Conservation (phyloP, 2,888 invertebrate genomes). For the Peribatodes rhomboidaria region DNA sequence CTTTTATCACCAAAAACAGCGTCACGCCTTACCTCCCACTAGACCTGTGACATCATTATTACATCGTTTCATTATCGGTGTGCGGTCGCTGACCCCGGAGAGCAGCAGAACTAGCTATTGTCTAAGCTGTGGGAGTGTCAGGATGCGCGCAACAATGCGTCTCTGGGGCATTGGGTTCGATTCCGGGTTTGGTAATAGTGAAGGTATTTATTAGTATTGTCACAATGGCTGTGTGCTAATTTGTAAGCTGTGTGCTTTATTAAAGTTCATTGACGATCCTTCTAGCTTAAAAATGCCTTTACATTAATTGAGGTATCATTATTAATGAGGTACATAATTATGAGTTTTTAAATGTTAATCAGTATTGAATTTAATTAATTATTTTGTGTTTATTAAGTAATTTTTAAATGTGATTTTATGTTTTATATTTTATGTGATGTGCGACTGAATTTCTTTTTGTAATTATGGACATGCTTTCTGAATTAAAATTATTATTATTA, state of each 20-base stretch:
- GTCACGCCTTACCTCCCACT: constrained; percentile 3
- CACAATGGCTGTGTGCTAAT: constrained; percentile 20
- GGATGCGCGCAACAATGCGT: constrained; percentile 63
- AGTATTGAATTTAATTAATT: too few relatives aligned
- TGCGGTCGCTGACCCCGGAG: constrained; percentile 6
- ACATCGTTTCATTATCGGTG: background rate
- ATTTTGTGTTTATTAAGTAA: too few relatives aligned
- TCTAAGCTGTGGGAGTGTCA: constrained; percentile 28
- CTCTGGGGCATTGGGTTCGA: constrained; percentile 59
- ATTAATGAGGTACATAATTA: background rate
- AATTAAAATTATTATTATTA: too few relatives aligned
- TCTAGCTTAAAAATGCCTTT: too few relatives aligned
- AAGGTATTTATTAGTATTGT: constrained; percentile 33
- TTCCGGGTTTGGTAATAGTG: constrained; percentile 53
- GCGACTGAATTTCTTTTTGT: too few relatives aligned
- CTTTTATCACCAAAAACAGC: background rate
- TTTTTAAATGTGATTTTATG: too few relatives aligned
- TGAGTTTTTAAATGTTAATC: too few relatives aligned
- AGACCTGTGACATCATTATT: constrained; percentile 16
- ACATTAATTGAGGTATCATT: too few relatives aligned
- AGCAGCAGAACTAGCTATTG: background rate
- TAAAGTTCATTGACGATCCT: constrained; percentile 11
- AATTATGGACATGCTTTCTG: too few relatives aligned
- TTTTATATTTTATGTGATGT: too few relatives aligned
- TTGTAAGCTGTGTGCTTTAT: background rate